These are phyloP conservation scores for Chaetops frenatus DNA, from an alignment of 2,113 vertebrate species.

Conservation along the genomic window DNA sequence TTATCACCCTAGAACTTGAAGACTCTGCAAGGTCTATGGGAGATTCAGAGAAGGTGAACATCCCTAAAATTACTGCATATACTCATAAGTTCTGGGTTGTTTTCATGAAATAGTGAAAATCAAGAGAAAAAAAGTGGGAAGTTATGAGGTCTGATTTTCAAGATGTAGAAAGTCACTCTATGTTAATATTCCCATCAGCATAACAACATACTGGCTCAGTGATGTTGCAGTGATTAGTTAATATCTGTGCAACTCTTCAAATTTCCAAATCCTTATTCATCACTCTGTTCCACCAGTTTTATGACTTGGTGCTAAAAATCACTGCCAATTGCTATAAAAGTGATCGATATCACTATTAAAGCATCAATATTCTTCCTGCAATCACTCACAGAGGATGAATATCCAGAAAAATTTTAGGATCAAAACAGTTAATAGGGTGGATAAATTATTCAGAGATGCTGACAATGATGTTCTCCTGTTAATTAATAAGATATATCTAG, in stretches of 20 bases:
- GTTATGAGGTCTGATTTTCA: background rate
- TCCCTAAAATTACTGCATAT: background rate
- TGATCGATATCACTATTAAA: constrained; percentile 7
- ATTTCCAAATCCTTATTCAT: background rate
- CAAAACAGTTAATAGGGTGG: background rate
- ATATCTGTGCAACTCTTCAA: background rate
- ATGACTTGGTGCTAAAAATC: background rate
- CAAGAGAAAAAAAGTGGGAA: background rate
- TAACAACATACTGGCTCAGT: background rate
- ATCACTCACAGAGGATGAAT: background rate
- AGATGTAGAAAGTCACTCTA: background rate
- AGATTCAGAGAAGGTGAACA: background rate
- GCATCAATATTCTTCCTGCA: background rate
- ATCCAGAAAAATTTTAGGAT: constrained; percentile 21
- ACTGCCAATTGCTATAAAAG: background rate
- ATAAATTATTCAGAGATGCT: constrained; percentile 32
- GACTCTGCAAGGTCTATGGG: background rate
- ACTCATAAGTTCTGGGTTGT: background rate
- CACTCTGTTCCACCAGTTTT: background rate
- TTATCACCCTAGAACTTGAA: background rate
- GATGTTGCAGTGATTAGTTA: background rate
- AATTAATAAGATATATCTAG: constrained; percentile 46
- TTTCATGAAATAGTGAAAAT: background rate
- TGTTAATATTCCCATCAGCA: background rate
- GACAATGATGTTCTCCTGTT: constrained; percentile 23